Conservation (phyloP, 2,113 vertebrate species). For the Myocastor coypus region DNA sequence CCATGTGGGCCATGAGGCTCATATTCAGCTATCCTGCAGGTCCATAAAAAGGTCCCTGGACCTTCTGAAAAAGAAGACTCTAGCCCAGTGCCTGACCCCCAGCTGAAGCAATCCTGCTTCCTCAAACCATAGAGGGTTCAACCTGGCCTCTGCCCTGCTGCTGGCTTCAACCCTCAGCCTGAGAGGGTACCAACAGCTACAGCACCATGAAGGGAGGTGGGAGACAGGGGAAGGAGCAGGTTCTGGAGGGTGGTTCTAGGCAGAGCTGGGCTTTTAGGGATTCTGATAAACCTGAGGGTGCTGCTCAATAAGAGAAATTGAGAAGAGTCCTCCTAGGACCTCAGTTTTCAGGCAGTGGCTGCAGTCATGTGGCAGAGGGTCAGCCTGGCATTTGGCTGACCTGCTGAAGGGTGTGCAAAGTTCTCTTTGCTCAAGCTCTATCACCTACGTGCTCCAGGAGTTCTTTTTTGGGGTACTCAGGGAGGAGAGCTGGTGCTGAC, state of each 20-base stretch:
- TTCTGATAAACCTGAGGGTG: background rate
- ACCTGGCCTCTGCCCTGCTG: background rate
- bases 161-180: background rate
- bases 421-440: background rate
- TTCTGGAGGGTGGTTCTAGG: background rate
- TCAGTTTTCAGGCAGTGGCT: background rate
- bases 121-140: background rate
- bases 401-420: background rate
- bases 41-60: background rate
- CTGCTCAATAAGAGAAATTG: background rate
- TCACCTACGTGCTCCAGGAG: background rate
- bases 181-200: background rate
- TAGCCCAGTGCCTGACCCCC: background rate
- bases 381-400: background rate
- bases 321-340: background rate
- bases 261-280: background rate
- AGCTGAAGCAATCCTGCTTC: background rate
- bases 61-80: conserved; percentile 41
- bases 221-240: background rate
- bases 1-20: background rate
- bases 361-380: background rate
- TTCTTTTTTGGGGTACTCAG: background rate
- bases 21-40: background rate
- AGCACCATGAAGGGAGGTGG: background rate
- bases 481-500: background rate